These are phyloP conservation scores for Ericerus pela DNA, from an alignment of 1,140 invertebrate species.

Conservation along the genomic window DNA sequence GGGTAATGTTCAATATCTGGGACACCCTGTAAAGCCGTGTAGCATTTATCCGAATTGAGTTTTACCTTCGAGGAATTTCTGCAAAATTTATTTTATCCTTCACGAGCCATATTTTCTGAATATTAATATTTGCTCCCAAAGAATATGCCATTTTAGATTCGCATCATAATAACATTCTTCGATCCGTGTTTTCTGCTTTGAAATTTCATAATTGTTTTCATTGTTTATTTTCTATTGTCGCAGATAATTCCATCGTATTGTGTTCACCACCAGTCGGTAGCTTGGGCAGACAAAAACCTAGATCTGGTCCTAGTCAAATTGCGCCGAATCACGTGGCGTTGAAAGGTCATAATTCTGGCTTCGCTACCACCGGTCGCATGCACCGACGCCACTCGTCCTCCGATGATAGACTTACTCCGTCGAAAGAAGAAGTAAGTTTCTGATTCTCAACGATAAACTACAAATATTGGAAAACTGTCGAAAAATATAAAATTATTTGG, in stretches of 20 bases:
- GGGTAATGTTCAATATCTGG: no score
- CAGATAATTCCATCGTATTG: slow-evolving; percentile 14
- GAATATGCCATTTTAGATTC: no score
- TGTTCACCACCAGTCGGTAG: slow-evolving; percentile 24
- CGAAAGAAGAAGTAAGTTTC: slow-evolving; percentile 2
- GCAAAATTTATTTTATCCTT: no score
- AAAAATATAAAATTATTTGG: not conserved
- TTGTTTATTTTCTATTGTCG: not conserved
- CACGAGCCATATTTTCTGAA: no score
- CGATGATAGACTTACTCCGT: slow-evolving; percentile 15
- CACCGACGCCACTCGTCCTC: slow-evolving; percentile 17
- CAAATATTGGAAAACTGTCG: no score
- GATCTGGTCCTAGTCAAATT: slow-evolving; percentile 30
- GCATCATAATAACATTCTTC: no score
- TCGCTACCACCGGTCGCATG: slow-evolving; percentile 9
- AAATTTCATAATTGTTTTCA: not conserved
- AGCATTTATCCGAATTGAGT: no score
- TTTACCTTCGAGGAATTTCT: no score
- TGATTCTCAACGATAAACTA: no score
- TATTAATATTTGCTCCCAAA: no score
- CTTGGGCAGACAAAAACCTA: slow-evolving; percentile 19
- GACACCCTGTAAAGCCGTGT: no score
- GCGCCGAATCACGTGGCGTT: slow-evolving; percentile 17
- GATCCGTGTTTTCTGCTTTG: no score
- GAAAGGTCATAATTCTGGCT: not conserved